phyloP scores from a whole-genome alignment of 2,888 invertebrate species.

The Kuschelorhynchus macadamiae region DNA sequence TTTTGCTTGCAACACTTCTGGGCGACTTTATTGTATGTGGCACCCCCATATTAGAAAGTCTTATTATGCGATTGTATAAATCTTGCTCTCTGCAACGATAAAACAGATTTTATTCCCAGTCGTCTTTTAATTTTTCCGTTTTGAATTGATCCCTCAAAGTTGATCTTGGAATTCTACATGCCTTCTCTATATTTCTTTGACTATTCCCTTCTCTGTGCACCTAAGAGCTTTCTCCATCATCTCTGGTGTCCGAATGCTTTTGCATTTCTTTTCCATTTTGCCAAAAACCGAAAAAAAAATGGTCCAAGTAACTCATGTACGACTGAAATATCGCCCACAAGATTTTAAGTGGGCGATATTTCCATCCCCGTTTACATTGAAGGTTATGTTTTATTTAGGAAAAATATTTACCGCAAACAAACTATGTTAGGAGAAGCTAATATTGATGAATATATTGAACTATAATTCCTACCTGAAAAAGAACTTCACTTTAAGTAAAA shows the following conservation, averaged over 20 bases:
- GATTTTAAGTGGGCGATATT: conserved; percentile 5
- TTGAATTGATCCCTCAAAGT: conserved; percentile 37
- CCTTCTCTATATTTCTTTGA: too few species aligned
- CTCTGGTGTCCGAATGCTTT: conserved; percentile 38
- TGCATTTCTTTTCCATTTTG: conserved; percentile 12
- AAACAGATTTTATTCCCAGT: conserved; percentile 25
- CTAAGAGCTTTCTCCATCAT: conserved; percentile 41
- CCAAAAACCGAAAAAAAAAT: background rate
- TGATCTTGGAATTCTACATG: conserved; percentile 27
- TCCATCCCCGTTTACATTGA: conserved; percentile 5
- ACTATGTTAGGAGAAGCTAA: conserved; percentile 1
- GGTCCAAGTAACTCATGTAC: background rate
- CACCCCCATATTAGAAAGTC: conserved; percentile 8
- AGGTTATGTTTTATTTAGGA: conserved; percentile 12
- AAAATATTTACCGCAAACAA: background rate
- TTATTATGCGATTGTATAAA: conserved; percentile 8
- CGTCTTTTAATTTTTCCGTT: conserved; percentile 19
- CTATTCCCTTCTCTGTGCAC: conserved; percentile 28
- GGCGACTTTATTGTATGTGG: conserved; percentile 26
- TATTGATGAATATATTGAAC: conserved; percentile 3
- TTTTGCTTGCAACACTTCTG: conserved; percentile 11
- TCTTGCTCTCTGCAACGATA: conserved; percentile 27
- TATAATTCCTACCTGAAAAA: conserved; percentile 1
- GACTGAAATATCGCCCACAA: conserved; percentile 11
- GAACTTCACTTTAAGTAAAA: conserved; percentile 3